These are phyloP conservation scores for Sphaerophoria taeniata DNA, from an alignment of 2,888 invertebrate species.

Conservation along the genomic window DNA sequence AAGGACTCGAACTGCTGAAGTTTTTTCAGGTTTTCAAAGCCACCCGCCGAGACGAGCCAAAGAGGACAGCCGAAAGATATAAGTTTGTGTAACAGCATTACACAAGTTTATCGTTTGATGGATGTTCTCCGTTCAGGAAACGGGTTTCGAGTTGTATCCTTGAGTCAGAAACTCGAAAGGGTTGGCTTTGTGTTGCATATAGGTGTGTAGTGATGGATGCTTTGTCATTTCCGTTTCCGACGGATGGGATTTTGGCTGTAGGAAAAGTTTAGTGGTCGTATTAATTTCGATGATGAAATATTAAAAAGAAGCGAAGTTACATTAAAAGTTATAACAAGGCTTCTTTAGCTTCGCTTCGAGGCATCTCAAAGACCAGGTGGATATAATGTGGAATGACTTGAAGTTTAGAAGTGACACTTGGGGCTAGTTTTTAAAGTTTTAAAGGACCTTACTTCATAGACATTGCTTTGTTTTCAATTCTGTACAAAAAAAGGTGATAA, in stretches of 20 bases:
- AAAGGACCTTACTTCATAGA: not conserved
- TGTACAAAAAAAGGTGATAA: too few relatives aligned
- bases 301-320: slow-evolving; percentile 57
- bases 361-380: slow-evolving; percentile 2
- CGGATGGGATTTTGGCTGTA: not conserved
- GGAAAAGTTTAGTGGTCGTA: slow-evolving; percentile 60
- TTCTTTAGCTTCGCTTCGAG: not conserved
- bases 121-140: slow-evolving; percentile 63
- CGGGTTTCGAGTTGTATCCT: slow-evolving; percentile 38
- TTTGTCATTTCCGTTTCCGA: not conserved
- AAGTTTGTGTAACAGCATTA: slow-evolving; percentile 70
- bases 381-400: slow-evolving; percentile 7
- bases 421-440: not conserved
- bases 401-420: slow-evolving; percentile 17
- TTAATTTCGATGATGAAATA: slow-evolving; percentile 68
- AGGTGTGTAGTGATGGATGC: not conserved
- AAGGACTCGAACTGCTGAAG: slow-evolving; percentile 41
- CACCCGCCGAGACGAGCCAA: not conserved
- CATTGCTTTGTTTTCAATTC: not conserved
- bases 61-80: slow-evolving; percentile 2
- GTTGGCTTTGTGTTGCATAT: slow-evolving; percentile 7
- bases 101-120: slow-evolving; percentile 68
- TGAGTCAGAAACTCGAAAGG: slow-evolving; percentile 24
- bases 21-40: slow-evolving; percentile 21
- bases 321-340: slow-evolving; percentile 30